Conservation (phyloP, 2,113 vertebrate species). For the Gavia stellata region DNA sequence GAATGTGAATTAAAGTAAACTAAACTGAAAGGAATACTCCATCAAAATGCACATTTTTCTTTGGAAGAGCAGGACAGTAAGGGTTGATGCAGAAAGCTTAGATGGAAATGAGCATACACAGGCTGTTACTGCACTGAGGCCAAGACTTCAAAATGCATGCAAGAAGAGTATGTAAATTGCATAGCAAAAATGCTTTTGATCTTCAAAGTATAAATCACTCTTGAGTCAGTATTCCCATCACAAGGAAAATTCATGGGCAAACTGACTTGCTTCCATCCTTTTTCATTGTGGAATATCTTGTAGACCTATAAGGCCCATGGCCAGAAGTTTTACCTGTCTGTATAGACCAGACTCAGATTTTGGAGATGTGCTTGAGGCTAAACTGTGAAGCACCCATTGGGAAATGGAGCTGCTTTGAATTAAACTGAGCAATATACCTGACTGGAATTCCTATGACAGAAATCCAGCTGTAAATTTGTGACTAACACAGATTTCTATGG, state of each 20-base stretch:
- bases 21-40: not conserved
- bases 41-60: not conserved
- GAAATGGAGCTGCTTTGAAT: not conserved
- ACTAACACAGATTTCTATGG: not conserved
- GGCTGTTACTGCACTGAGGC: not conserved
- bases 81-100: not conserved
- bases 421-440: not conserved
- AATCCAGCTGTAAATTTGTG: not conserved
- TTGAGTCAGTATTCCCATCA: not conserved
- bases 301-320: not conserved
- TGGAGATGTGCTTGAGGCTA: not conserved
- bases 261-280: not conserved
- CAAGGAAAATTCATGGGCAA: not conserved
- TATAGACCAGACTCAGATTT: not conserved
- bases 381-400: not conserved
- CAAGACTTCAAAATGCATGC: not conserved
- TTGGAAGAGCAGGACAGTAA: not conserved
- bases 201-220: not conserved
- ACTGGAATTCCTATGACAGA: not conserved
- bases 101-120: not conserved
- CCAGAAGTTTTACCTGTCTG: not conserved
- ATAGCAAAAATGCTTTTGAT: not conserved
- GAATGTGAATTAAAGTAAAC: slow-evolving; percentile 3
- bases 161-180: not conserved
- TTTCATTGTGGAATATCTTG: not conserved